Evolutionary conservation across 2,888 invertebrate genomes (phyloP).

Genomic region (Tetramorium bicarinatum): DNA sequence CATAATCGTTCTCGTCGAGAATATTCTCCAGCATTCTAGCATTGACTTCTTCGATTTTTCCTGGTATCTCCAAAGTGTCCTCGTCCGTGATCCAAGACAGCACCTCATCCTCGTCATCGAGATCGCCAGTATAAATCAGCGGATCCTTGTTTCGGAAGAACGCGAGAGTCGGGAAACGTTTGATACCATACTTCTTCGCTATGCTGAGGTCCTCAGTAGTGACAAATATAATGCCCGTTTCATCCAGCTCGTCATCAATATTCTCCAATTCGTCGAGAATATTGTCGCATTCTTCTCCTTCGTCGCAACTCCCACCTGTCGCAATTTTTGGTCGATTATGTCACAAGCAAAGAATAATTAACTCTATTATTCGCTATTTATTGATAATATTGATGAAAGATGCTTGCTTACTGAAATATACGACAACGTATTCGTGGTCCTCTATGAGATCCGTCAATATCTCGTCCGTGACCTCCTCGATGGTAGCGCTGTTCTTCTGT

Average conservation of each 20-base stretch:
- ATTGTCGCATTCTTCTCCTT: slow-evolving; percentile 94
- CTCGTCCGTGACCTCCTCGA: slow-evolving; percentile 97
- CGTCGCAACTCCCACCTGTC: slow-evolving; percentile 93
- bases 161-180: slow-evolving; percentile 94
- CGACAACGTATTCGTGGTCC: slow-evolving; percentile 97
- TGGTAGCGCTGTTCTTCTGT: slow-evolving; percentile 96
- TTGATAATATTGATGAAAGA: neutral
- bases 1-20: slow-evolving; percentile 94
- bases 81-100: slow-evolving; percentile 97
- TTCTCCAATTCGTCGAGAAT: slow-evolving; percentile 95
- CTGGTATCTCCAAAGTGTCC: slow-evolving; percentile 95
- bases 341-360: neutral
- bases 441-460: slow-evolving; percentile 94
- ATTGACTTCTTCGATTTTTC: slow-evolving; percentile 97
- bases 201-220: slow-evolving; percentile 94
- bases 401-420: slow-evolving; percentile 92
- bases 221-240: slow-evolving; percentile 97
- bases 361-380: neutral
- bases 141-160: slow-evolving; percentile 97
- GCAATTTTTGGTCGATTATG: slow-evolving; percentile 3
- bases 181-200: slow-evolving; percentile 95
- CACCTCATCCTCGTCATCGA: slow-evolving; percentile 97
- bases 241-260: slow-evolving; percentile 97
- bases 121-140: slow-evolving; percentile 93
- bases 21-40: slow-evolving; percentile 96